A percentile compares a stretch with the other conserved stretches of the same genome.
phyloP scores from a whole-genome alignment of 2,113 vertebrate species.

The Pygoscelis adeliae region DNA sequence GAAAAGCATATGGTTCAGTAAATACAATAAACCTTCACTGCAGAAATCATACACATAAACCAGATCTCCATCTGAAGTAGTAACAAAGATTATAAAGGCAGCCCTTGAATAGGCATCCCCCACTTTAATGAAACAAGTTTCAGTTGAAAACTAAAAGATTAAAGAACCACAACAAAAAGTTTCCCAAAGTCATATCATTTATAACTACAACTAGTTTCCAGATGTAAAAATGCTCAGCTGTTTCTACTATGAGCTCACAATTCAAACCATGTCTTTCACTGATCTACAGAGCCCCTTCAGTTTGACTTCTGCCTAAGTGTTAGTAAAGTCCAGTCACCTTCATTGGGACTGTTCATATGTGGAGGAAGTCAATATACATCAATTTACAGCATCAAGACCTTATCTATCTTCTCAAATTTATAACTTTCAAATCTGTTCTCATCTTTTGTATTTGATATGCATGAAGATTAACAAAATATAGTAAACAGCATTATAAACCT shows the following conservation, averaged over 20 bases:
- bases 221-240: conserved; percentile 35
- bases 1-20: conserved; percentile 66
- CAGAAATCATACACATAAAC: conserved; percentile 59
- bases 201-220: conserved; percentile 49
- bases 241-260: neutral
- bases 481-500: neutral
- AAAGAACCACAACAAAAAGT: conserved; percentile 69
- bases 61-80: conserved; percentile 67
- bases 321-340: neutral
- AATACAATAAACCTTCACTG: conserved; percentile 57
- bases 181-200: conserved; percentile 26
- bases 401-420: neutral
- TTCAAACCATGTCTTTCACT: neutral
- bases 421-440: neutral
- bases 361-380: neutral
- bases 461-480: neutral
- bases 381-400: neutral
- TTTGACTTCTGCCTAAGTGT: neutral
- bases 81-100: conserved; percentile 67
- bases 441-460: neutral
- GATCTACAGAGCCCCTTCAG: neutral
- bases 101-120: conserved; percentile 58
- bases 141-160: conserved; percentile 72
- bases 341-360: neutral
- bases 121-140: conserved; percentile 78